phyloP scores from a whole-genome alignment of 2,113 vertebrate genomes.

The Bagarius yarrelli region DNA sequence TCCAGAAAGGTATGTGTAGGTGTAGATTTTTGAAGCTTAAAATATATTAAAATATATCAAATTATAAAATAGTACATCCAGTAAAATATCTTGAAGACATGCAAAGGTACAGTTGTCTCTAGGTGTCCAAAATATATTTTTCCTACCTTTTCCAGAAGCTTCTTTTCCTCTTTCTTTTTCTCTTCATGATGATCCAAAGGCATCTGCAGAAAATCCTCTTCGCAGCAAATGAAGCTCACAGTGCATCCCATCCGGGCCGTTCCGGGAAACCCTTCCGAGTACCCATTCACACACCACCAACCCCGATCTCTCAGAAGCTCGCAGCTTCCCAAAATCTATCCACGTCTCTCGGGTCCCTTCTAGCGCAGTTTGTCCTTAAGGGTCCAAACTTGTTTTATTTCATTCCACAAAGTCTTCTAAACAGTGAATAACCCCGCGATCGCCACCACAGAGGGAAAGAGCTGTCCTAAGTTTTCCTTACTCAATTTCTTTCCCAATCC shows the following conservation, averaged over 20 bases:
- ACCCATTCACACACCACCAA: constrained; percentile 62
- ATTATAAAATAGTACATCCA: not conserved
- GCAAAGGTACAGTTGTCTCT: not conserved
- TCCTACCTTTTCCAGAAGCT: constrained; percentile 61
- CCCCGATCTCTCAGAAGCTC: not conserved
- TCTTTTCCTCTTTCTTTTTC: constrained; percentile 66
- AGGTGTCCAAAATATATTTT: not conserved
- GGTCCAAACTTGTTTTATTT: not conserved
- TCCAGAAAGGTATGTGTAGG: not conserved
- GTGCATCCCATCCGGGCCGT: constrained; percentile 81
- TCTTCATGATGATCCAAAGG: constrained; percentile 69
- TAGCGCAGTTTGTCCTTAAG: not conserved
- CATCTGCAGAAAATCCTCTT: constrained; percentile 78
- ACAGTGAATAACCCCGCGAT: constrained; percentile 9
- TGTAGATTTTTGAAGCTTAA: not conserved
- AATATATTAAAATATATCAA: not conserved
- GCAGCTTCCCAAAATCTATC: not conserved
- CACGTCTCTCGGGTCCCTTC: too few species aligned
- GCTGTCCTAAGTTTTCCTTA: constrained; percentile 17
- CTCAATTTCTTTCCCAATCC: constrained; percentile 38
- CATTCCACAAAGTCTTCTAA: constrained; percentile 18
- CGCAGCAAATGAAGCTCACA: constrained; percentile 81
- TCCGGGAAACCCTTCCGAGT: constrained; percentile 48
- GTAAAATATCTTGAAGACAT: not conserved
- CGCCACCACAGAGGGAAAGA: not conserved